Evolutionary conservation across 2,888 invertebrate species (phyloP), one percentile per base, ranked within the genome.

Genomic region (Stenurella melanura): DNA sequence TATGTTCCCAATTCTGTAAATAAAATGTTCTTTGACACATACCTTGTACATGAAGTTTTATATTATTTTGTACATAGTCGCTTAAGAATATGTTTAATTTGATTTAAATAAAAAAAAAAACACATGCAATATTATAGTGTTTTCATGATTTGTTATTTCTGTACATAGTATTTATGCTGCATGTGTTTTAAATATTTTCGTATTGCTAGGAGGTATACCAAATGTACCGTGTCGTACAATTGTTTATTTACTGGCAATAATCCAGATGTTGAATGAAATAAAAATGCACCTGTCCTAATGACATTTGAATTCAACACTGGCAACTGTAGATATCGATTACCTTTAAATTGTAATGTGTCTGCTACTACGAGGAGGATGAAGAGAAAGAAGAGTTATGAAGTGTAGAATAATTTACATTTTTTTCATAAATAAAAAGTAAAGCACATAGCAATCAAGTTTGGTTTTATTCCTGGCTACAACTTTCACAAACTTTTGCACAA

Each of bases 381-480:
- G 81, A 50, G 82, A 78, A 83, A 80, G 77, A 84, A 84, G 83
- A 84, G 84, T 86, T 86, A 86, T 86, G 81, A 86, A 85, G 78
- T 85, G 91, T 92, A 92, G 92, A 91, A 91, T 92, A 92, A 92
- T 92, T 92, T 92, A 92, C 92, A 92, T 92, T 92, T 92, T 92
- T 92, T 92, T 92, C 92, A 92, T 92, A 91, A 92, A 92, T 92
- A 92, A 92, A 92, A 63, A 63, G 11, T n/a, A 92, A 91, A 92
- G 85, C 85, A 86, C 86, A 30, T 75, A 75, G 71, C 38, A 75
- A 64, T 38, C 17, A 63, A 30, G 17, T 5, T 60, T 63, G 18
- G 63, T 63, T 63, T 63, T 63, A 63, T 63, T 63, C 26, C 15
- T 21, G 21, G 15, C 3, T 19, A 1, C 4, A 7, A 11, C 21